Conservation (phyloP, 2,113 vertebrate species). For the Elaphurus davidianus region DNA sequence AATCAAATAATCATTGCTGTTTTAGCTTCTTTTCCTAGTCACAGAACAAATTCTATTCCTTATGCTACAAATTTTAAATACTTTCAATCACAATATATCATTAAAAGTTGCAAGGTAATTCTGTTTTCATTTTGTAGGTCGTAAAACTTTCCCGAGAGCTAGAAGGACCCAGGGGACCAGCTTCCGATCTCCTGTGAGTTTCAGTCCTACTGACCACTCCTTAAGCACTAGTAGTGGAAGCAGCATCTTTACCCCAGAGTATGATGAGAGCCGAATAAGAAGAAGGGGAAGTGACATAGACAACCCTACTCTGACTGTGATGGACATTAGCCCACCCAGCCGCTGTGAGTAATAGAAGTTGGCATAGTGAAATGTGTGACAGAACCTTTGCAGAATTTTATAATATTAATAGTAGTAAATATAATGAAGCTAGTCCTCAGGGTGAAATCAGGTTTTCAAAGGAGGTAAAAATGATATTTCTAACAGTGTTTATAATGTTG, state of each 20-base stretch:
- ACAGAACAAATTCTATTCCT: background rate
- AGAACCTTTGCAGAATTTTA: background rate
- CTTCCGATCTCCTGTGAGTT: conserved; percentile 94
- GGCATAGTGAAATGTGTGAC: background rate
- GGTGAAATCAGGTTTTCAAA: background rate
- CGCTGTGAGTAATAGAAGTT: conserved; percentile 89
- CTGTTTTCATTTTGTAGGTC: conserved; percentile 82
- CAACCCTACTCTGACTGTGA: conserved; percentile 92
- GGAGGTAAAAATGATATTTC: background rate
- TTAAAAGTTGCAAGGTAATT: background rate
- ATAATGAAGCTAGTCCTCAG: background rate
- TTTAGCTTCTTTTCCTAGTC: background rate
- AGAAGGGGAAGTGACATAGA: conserved; percentile 97
- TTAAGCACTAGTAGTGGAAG: conserved; percentile 98
- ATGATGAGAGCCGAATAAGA: conserved; percentile 90
- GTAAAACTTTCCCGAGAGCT: conserved; percentile 97
- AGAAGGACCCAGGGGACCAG: conserved; percentile 94
- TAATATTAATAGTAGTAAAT: background rate
- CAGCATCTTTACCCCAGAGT: conserved; percentile 93
- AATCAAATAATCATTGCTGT: background rate
- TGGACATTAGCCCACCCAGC: conserved; percentile 98
- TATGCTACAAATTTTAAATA: background rate
- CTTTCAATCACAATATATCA: background rate
- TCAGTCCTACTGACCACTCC: conserved; percentile 95
- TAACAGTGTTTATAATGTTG: background rate